Evolutionary conservation across 2,113 vertebrate genomes (phyloP).

Genomic region (Bombycilla garrulus): DNA sequence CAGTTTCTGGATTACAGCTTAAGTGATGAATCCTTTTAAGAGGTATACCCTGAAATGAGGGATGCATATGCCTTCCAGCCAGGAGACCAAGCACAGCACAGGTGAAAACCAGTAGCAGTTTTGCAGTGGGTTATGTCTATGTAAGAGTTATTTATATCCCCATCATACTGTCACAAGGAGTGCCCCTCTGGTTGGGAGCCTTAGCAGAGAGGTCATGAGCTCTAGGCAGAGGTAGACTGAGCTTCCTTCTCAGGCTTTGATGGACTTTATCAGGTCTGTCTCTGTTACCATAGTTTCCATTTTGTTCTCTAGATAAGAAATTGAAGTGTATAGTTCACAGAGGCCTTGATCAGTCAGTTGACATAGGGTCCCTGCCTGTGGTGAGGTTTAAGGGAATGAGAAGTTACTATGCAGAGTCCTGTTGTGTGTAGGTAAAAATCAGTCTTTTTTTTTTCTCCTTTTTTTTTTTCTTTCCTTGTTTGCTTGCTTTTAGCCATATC

Average conservation of each 20-base stretch:
- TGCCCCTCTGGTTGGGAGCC: not conserved
- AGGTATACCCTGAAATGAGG: not conserved
- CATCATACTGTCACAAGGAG: not conserved
- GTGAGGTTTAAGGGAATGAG: constrained; percentile 25
- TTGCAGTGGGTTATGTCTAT: not conserved
- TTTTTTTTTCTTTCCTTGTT: not conserved
- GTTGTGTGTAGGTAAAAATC: not conserved
- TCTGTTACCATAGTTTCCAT: constrained; percentile 22
- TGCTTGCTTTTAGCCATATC: not conserved
- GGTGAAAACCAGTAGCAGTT: not conserved
- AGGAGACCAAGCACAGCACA: not conserved
- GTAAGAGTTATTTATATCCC: not conserved
- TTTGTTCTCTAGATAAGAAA: constrained; percentile 32
- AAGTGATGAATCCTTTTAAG: not conserved
- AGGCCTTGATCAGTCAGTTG: not conserved
- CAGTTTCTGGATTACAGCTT: not conserved
- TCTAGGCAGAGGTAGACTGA: not conserved
- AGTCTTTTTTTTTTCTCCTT: not conserved
- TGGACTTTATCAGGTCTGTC: not conserved
- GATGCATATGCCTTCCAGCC: not conserved
- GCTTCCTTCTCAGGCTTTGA: constrained; percentile 19
- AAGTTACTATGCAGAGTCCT: not conserved
- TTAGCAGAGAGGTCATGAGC: not conserved
- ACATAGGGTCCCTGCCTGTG: not conserved
- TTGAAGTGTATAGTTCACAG: not conserved